A percentile compares a stretch with the other conserved stretches of the same genome.
phyloP scores from a whole-genome alignment of 2,113 vertebrate genomes.

The Apteryx mantelli region DNA sequence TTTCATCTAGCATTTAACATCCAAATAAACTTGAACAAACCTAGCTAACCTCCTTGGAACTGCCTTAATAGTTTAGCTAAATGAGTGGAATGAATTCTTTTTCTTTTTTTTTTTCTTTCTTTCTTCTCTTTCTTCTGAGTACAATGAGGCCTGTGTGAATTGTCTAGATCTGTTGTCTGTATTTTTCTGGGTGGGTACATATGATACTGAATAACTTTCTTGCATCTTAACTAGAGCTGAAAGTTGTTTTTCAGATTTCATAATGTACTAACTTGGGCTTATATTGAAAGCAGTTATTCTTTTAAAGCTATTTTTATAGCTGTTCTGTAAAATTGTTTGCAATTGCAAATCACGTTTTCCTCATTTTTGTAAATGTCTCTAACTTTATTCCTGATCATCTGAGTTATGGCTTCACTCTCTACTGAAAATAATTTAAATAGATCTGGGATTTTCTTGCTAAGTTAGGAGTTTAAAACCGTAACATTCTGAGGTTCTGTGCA shows the following conservation, averaged over 20 bases:
- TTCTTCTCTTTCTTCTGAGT: background rate
- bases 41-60: conserved; percentile 19
- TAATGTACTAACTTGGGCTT: background rate
- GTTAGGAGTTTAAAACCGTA: background rate
- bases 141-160: background rate
- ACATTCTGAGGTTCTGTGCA: background rate
- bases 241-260: conserved; percentile 21
- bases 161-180: background rate
- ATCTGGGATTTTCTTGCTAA: background rate
- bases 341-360: background rate
- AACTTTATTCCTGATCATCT: background rate
- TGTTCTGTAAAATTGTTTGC: background rate
- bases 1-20: conserved; percentile 41
- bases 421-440: background rate
- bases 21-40: conserved; percentile 22
- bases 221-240: background rate
- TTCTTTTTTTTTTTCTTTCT: background rate
- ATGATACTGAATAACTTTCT: background rate
- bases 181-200: background rate
- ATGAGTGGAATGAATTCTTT: background rate
- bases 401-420: background rate
- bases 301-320: background rate
- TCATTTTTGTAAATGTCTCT: background rate
- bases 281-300: background rate
- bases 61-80: background rate